phyloP scores from a whole-genome alignment of 2,888 invertebrate species.

The Phlogophora meticulosa region DNA sequence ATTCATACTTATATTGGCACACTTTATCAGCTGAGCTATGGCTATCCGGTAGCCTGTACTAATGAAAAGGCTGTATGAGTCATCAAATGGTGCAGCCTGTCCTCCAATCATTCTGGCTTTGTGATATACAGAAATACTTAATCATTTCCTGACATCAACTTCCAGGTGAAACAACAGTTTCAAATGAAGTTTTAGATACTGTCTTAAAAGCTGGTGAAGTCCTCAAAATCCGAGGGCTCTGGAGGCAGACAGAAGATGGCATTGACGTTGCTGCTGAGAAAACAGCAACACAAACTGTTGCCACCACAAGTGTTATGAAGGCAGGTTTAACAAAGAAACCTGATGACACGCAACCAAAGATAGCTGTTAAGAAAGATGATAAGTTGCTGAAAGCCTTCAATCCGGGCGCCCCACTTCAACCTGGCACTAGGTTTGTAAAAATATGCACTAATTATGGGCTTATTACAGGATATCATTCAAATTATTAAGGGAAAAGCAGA shows the following conservation, averaged over 20 bases:
- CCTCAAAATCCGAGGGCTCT: conserved; percentile 95
- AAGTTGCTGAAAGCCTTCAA: conserved; percentile 86
- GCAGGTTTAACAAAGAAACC: conserved; percentile 77
- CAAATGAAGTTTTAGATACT: conserved; percentile 95
- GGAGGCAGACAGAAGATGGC: conserved; percentile 92
- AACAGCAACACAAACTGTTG: conserved; percentile 68
- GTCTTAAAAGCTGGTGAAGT: conserved; percentile 96
- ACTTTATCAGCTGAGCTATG: neutral
- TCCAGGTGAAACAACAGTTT: conserved; percentile 95
- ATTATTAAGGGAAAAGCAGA: too few species aligned
- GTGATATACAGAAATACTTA: neutral
- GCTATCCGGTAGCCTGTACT: neutral
- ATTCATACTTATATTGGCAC: neutral
- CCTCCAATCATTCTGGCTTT: too few species aligned
- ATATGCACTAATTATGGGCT: neutral
- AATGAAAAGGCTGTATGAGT: neutral
- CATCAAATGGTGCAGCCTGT: neutral
- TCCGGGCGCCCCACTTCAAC: conserved; percentile 80
- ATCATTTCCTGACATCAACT: neutral
- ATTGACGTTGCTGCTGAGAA: conserved; percentile 80
- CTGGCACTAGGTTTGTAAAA: conserved; percentile 77
- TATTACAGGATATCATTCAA: too few species aligned
- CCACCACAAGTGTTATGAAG: conserved; percentile 76
- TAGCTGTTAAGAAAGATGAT: conserved; percentile 88
- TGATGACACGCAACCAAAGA: conserved; percentile 80